Conservation (phyloP, 2,113 vertebrate genomes). For the Calidris pugnax region DNA sequence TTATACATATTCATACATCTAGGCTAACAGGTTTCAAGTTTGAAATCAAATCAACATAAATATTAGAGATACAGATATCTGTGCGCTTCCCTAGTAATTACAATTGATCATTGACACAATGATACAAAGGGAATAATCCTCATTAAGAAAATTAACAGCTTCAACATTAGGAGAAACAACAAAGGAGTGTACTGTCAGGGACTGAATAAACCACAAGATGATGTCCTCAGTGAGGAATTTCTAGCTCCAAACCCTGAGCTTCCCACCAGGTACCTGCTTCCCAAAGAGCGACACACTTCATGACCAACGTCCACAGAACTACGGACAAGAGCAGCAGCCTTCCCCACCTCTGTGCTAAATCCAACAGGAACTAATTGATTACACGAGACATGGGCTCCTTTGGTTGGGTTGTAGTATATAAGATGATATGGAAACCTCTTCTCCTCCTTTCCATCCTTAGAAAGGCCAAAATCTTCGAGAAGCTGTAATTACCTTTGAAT, state of each 20-base stretch:
- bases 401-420: accelerated
- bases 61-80: neutral
- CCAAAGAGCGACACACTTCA: neutral
- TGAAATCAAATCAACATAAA: neutral
- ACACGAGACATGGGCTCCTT: accelerated
- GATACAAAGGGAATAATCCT: neutral
- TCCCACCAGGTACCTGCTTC: neutral
- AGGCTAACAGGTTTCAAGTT: neutral
- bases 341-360: neutral
- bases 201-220: neutral
- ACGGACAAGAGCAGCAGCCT: neutral
- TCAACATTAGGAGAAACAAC: neutral
- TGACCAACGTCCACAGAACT: neutral
- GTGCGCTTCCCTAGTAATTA: neutral
- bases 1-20: neutral
- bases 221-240: neutral
- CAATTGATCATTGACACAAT: neutral
- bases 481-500: neutral
- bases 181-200: neutral
- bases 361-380: no score
- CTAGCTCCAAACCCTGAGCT: neutral
- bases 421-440: neutral
- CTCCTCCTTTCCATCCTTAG: neutral
- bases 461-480: neutral
- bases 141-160: neutral